Evolutionary conservation across 2,797 vertebrate species (phyloP).

Genomic region (Helicolenus hilgendorfi): DNA sequence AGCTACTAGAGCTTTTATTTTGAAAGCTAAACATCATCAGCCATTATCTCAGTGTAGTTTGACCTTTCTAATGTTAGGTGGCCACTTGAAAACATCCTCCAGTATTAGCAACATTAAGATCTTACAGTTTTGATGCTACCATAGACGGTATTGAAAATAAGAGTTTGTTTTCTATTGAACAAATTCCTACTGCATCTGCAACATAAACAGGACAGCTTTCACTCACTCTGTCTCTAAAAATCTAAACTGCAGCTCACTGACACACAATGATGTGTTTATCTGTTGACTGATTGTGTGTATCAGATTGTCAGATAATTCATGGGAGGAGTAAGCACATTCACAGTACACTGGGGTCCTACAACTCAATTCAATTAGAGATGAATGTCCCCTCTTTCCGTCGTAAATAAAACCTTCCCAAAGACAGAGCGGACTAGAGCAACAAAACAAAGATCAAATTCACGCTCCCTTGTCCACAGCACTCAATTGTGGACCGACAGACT

Average conservation of each 20-base stretch:
- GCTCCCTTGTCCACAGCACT: slow-evolving; percentile 39
- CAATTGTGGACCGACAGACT: slow-evolving; percentile 53
- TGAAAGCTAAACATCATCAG: not conserved
- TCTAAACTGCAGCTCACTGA: slow-evolving; percentile 23
- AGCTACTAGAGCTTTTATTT: not conserved
- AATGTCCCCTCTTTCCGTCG: slow-evolving; percentile 36
- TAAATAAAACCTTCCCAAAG: slow-evolving; percentile 56
- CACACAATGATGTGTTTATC: slow-evolving; percentile 57
- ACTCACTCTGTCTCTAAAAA: slow-evolving; percentile 3
- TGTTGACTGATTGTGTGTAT: slow-evolving; percentile 47
- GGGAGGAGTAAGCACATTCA: slow-evolving; percentile 56
- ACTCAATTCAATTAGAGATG: slow-evolving; percentile 61
- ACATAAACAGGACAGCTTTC: not conserved
- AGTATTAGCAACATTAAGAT: not conserved
- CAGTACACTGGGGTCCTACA: slow-evolving; percentile 48
- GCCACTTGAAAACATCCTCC: not conserved
- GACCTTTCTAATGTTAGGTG: not conserved
- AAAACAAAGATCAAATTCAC: slow-evolving; percentile 70
- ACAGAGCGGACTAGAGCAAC: slow-evolving; percentile 31
- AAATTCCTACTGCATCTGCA: not conserved
- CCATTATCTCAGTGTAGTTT: not conserved
- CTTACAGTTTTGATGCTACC: not conserved
- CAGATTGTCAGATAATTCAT: slow-evolving; percentile 52
- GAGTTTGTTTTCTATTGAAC: not conserved
- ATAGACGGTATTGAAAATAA: not conserved